Evolutionary conservation across 1,140 invertebrate species (phyloP).

Genomic region (Penaeus japonicus): DNA sequence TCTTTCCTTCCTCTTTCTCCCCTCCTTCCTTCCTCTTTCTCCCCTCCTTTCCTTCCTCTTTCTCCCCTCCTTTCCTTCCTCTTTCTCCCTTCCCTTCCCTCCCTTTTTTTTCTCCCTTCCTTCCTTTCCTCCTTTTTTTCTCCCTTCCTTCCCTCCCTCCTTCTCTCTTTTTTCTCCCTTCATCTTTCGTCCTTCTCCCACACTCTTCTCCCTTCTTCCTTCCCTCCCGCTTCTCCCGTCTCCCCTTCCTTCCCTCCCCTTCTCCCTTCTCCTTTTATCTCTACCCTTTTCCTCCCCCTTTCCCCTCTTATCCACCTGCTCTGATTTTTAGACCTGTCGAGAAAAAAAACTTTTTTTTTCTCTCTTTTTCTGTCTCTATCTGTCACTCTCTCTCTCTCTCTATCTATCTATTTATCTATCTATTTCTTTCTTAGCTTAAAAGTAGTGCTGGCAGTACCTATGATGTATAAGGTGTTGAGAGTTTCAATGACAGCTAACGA

Average conservation of each 20-base stretch:
- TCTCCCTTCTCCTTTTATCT: not conserved
- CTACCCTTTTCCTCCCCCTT: conserved; percentile 2
- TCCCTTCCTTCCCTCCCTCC: not conserved
- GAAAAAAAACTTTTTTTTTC: too few species aligned
- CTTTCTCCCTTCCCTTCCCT: not conserved
- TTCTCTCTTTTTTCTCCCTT: not conserved
- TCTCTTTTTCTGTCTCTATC: too few species aligned
- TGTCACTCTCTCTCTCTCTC: too few species aligned
- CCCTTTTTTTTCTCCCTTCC: not conserved
- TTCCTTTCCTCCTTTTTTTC: too few species aligned
- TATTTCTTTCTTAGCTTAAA: too few species aligned
- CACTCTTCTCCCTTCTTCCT: not conserved
- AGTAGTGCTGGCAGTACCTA: too few species aligned
- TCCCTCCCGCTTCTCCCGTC: not conserved
- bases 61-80: not conserved
- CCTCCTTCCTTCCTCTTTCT: not conserved
- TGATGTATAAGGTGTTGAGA: too few species aligned
- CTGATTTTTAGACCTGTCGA: too few species aligned
- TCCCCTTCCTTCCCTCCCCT: not conserved
- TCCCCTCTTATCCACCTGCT: conserved; percentile 7
- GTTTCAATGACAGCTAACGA: too few species aligned
- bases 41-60: not conserved
- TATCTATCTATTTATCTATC: too few species aligned
- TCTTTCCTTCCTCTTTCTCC: not conserved
- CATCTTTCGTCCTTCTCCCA: not conserved